Conservation (phyloP, 2,888 invertebrate genomes). For the Dusona sp. region DNA sequence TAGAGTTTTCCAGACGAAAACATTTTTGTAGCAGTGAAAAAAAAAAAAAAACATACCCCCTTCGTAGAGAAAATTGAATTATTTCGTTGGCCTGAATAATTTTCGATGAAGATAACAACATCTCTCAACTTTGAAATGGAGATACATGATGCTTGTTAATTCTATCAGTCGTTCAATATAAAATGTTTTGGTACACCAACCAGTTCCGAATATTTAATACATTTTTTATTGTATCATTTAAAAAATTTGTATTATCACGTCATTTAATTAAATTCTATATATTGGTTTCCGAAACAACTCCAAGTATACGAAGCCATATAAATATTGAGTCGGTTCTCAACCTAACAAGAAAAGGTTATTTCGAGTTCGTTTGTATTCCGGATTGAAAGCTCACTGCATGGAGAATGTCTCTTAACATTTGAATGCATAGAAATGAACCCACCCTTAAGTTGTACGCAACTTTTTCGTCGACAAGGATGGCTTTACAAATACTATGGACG, state of each 20-base stretch:
- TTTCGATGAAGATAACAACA: background rate
- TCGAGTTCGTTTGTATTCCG: background rate
- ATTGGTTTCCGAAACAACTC: background rate
- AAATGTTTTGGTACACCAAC: background rate
- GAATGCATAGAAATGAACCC: background rate
- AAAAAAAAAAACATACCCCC: conserved; percentile 10
- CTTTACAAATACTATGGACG: conserved; percentile 59
- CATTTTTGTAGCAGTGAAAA: conserved; percentile 22
- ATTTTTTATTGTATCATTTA: background rate
- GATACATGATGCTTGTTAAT: background rate
- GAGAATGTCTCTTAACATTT: background rate
- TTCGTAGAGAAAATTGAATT: conserved; percentile 27
- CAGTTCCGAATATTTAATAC: background rate
- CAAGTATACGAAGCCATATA: background rate
- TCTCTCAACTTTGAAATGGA: background rate
- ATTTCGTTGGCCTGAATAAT: conserved; percentile 49
- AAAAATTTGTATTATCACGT: background rate
- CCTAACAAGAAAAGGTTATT: background rate
- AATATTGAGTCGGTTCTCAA: background rate
- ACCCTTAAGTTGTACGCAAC: background rate
- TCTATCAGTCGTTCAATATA: background rate
- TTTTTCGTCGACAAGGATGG: conserved; percentile 55
- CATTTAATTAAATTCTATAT: background rate
- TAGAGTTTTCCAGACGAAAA: conserved; percentile 48
- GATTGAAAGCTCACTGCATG: too few relatives aligned